A percentile compares a stretch with the other conserved stretches of the same genome.
phyloP scores from a whole-genome alignment of 2,113 vertebrate species.

The Pseudorhombus dupliciocellatus region DNA sequence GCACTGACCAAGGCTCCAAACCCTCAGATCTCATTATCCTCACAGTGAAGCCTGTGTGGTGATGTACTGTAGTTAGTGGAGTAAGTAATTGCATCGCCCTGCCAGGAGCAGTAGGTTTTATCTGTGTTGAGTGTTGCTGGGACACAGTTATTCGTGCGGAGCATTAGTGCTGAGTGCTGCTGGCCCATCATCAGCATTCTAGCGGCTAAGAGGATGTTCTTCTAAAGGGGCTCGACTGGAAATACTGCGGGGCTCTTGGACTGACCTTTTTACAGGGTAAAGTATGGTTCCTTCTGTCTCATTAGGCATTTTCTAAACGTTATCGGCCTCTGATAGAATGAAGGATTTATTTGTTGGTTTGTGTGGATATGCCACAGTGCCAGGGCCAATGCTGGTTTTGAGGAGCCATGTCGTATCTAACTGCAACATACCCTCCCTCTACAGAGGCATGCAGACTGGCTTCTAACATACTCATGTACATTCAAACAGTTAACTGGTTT shows the following conservation, averaged over 20 bases:
- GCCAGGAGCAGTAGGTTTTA: constrained; percentile 6
- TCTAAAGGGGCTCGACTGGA: constrained; percentile 12
- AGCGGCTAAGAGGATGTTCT: constrained; percentile 15
- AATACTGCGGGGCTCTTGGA: background rate
- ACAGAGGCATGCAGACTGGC: background rate
- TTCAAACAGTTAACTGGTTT: background rate
- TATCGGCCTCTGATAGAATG: too few relatives aligned
- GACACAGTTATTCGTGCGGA: constrained; percentile 1
- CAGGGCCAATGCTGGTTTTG: background rate
- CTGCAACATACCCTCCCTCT: background rate
- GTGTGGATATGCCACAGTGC: background rate
- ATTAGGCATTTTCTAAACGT: background rate
- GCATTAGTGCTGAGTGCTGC: constrained; percentile 6
- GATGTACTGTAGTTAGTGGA: background rate
- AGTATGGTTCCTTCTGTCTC: constrained; percentile 11
- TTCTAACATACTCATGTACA: background rate
- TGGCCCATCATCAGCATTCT: background rate
- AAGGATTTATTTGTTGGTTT: background rate
- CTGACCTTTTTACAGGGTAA: constrained; percentile 43
- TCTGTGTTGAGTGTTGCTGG: constrained; percentile 4
- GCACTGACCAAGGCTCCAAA: background rate
- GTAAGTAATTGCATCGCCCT: constrained; percentile 7
- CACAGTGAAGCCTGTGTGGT: background rate
- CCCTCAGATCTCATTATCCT: constrained; percentile 13
- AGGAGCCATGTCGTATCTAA: background rate